Evolutionary conservation across 2,797 vertebrate genomes (phyloP).

Genomic region (Brachyalestes nurse): DNA sequence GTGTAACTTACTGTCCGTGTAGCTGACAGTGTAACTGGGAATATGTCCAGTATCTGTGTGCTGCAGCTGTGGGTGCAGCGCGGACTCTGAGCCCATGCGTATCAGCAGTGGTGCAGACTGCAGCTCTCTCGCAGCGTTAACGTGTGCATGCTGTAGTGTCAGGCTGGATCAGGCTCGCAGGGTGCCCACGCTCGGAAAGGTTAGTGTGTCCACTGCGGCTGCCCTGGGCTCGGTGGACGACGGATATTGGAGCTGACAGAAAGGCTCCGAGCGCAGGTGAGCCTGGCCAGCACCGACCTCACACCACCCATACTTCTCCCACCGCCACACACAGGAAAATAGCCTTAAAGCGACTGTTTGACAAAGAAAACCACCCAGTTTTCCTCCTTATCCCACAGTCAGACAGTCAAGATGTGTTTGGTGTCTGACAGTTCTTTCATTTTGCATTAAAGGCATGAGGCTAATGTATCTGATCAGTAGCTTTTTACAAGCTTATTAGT

Average conservation of each 20-base stretch:
- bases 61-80: conserved; percentile 11
- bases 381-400: neutral
- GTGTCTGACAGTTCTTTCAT: neutral
- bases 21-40: neutral
- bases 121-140: conserved; percentile 63
- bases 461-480: neutral
- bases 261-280: conserved; percentile 71
- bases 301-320: conserved; percentile 66
- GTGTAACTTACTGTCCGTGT: neutral
- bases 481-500: too few species aligned
- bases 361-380: neutral
- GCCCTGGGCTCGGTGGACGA: conserved; percentile 28
- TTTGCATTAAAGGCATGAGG: neutral
- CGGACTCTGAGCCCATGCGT: neutral
- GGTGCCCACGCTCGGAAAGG: conserved; percentile 68
- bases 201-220: conserved; percentile 58
- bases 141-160: conserved; percentile 68
- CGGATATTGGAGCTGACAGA: conserved; percentile 74
- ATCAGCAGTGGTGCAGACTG: conserved; percentile 16
- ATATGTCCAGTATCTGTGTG: neutral
- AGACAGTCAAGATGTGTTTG: neutral
- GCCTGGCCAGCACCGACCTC: conserved; percentile 65
- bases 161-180: conserved; percentile 65
- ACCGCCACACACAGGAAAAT: conserved; percentile 8
- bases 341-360: neutral